These are phyloP conservation scores for Leptobrachium leishanense DNA, from an alignment of 2,113 vertebrate species.

Conservation along the genomic window DNA sequence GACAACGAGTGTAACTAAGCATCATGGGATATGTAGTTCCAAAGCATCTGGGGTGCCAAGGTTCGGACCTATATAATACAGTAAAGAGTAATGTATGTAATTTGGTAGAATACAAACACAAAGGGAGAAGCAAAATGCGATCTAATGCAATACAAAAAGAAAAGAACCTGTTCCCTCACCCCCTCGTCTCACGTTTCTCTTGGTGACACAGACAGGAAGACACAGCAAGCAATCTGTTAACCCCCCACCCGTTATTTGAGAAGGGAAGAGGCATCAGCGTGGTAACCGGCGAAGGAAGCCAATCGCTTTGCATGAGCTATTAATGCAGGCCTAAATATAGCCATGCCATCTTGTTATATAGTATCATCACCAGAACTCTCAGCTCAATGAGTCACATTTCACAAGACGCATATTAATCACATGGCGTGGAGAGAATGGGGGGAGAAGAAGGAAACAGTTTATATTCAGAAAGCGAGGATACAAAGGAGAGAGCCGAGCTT, in stretches of 20 bases:
- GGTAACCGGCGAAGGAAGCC: constrained; percentile 49
- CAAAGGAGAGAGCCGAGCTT: not conserved
- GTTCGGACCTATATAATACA: too few species aligned
- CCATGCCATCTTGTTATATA: constrained; percentile 21
- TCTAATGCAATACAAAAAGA: not conserved
- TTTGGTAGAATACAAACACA: too few species aligned
- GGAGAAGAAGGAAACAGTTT: not conserved
- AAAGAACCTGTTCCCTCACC: not conserved
- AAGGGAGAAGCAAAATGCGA: too few species aligned
- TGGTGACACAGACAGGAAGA: not conserved
- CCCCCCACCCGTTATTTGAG: not conserved
- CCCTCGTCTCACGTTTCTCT: not conserved
- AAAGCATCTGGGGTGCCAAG: too few species aligned
- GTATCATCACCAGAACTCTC: not conserved
- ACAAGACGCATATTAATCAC: not conserved
- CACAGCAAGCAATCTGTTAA: not conserved
- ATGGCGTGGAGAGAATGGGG: not conserved
- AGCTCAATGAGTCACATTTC: not conserved
- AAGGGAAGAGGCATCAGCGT: not conserved
- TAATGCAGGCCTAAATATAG: constrained; percentile 48
- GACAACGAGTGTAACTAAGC: too few species aligned
- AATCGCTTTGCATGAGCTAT: constrained; percentile 32
- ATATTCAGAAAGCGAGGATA: too few species aligned
- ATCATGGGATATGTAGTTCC: too few species aligned
- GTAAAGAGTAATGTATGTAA: too few species aligned